phyloP scores from a whole-genome alignment of 2,113 vertebrate species.

The Fulmarus glacialis region DNA sequence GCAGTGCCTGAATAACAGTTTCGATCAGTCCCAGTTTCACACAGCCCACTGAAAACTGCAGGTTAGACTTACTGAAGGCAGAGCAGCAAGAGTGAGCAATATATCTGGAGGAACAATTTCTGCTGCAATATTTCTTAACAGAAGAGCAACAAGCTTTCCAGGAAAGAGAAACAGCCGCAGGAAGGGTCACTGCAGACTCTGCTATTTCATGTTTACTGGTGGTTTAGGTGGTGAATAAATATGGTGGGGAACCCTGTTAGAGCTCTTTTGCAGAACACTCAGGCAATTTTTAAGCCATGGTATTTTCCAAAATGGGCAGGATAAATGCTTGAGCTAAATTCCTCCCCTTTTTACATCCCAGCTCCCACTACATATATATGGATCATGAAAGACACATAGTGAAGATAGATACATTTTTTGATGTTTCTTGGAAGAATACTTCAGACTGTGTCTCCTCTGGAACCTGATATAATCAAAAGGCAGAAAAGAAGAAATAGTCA shows the following conservation, averaged over 20 bases:
- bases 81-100: not conserved
- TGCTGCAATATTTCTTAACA: not conserved
- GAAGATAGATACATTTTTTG: not conserved
- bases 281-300: not conserved
- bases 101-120: not conserved
- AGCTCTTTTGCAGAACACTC: not conserved
- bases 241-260: not conserved
- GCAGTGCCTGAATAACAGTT: not conserved
- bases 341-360: not conserved
- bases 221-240: not conserved
- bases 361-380: not conserved
- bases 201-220: not conserved
- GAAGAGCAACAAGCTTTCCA: not conserved
- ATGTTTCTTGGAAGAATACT: not conserved
- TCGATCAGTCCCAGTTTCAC: not conserved
- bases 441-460: not conserved
- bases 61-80: not conserved
- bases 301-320: not conserved
- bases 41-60: not conserved
- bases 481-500: not conserved
- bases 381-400: not conserved
- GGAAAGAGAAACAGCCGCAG: not conserved
- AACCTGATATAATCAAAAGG: not conserved
- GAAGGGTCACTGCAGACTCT: not conserved
- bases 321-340: not conserved